phyloP scores from a whole-genome alignment of 2,888 invertebrate genomes.

The Ennomos quercinarius region DNA sequence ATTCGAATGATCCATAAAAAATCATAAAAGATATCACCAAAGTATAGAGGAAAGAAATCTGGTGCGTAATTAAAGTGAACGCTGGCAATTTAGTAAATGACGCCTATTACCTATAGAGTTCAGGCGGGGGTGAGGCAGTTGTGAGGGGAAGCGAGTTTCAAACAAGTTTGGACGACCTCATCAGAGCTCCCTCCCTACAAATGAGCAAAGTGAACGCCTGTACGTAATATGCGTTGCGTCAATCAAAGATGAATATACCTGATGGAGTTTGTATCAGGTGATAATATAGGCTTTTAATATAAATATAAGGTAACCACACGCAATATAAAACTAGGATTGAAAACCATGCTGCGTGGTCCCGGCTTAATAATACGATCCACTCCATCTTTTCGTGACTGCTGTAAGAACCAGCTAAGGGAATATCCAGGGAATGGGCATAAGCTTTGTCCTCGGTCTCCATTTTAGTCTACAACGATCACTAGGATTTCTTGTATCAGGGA shows the following conservation, averaged over 20 bases:
- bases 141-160: slow-evolving; percentile 41
- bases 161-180: slow-evolving; percentile 65
- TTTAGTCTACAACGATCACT: too few species aligned
- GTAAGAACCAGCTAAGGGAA: too few species aligned
- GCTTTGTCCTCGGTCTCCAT: too few species aligned
- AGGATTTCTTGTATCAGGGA: too few species aligned
- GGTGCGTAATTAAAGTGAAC: slow-evolving; percentile 69
- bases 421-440: too few species aligned
- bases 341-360: too few species aligned
- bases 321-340: too few species aligned
- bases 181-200: slow-evolving; percentile 56
- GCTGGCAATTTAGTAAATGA: slow-evolving; percentile 66
- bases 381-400: too few species aligned
- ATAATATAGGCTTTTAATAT: too few species aligned
- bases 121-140: slow-evolving; percentile 30
- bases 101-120: slow-evolving; percentile 59
- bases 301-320: too few species aligned
- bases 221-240: slow-evolving; percentile 50
- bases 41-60: slow-evolving; percentile 59
- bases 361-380: too few species aligned
- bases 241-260: slow-evolving; percentile 18
- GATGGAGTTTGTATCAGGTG: slow-evolving; percentile 12
- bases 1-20: slow-evolving; percentile 5
- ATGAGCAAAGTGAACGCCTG: slow-evolving; percentile 56
- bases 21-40: slow-evolving; percentile 43